Base-by-base conservation (phyloP, 2,113 vertebrate genomes). In the Myrmecobius fasciatus region DNA sequence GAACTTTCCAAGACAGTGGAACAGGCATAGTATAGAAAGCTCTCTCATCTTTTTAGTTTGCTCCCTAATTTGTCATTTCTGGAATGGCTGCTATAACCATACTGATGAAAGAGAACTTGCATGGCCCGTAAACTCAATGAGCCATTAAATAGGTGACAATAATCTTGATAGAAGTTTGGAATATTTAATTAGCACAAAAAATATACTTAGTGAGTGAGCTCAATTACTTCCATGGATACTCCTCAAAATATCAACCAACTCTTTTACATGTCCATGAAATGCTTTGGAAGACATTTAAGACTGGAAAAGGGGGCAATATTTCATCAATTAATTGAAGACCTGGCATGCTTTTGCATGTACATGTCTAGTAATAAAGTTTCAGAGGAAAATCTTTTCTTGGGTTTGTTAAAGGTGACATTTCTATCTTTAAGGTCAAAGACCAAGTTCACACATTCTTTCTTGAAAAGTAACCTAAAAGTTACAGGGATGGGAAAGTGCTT, bases 131-230 rank as follows among this genome's bases (percentile, higher is more conserved):
- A 99, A 99, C 97, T 98, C 98, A 99, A 98, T 98, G 98, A 98
- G 98, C 98, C 98, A 98, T 99, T 98, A 98, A 98, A 99, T 98
- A 98, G 98, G 98, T 98, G 98, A 98, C 98, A 98, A 99, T 99
- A 98, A 99, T 98, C 98, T 98, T 98, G 98, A 98, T 98, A 98
- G 98, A 98, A 99, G 97, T 99, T 98, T 98, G 96, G 98, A 98
- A 99, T 99, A 98, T 98, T 98, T 98, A 98, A 99, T 98, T 98
- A 99, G 98, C 97, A 98, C 98, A 98, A 98, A 98, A 97, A 98
- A 98, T 98, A 98, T 98, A 98, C 98, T 98, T 98, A 98, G 96
- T 93, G 97, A 97, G 96, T 53, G 96, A 75, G 46, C 98, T 98
- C 98, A 98, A 98, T 98, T 98, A 98, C 98, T 98, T 98, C 97